Base-by-base conservation (phyloP, 2,888 invertebrate species). In the Parascotia fuliginaria region DNA sequence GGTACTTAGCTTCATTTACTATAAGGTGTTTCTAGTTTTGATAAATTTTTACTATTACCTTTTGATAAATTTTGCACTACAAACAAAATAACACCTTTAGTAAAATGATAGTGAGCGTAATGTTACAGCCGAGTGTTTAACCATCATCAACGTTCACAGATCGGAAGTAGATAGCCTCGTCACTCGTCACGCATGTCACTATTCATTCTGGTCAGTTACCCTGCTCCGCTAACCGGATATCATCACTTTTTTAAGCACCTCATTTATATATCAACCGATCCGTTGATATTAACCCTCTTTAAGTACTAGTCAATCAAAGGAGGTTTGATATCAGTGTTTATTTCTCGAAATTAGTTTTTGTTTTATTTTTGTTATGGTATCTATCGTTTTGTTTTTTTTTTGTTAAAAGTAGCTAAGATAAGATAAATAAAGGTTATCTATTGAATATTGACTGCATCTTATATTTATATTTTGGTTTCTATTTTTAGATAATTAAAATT, bases 171-270 rank as follows among this genome's bases (percentile, higher is more conserved):
- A 87, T 87, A 85, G 76, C 73, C 77, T 70, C 73, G 83, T 81
- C 82, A 85, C 79, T 83, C 79, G 75, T 69, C 77, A 73, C 73
- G 77, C 3, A 3, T 3, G 3, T 19, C 19, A 19, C 19, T 76
- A 77, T 79, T 77, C 78, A 75, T 77, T 75, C 78, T 80, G 77
- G 75, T 73, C 75, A 70, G 67, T 9, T 68, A 67, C 66, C 61
- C 63, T 55, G 70, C 60, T 72, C 85, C 87, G 87, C 81, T 88
- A 86, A 72, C 87, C 88, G 89, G 89, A 89, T 82, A 85, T 83
- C 77, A 79, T 77, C 74, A 77, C 77, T 80, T 85, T 81, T 80
- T 75, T 70, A 77, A 79, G 68, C 70, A 76, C 71, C 70, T 75
- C 68, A 65, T n/a, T n/a, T n/a, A n/a, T n/a, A 19, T 3, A 70